Evolutionary conservation across 2,888 invertebrate species (phyloP).

Genomic region (Tricholauxania praeusta): DNA sequence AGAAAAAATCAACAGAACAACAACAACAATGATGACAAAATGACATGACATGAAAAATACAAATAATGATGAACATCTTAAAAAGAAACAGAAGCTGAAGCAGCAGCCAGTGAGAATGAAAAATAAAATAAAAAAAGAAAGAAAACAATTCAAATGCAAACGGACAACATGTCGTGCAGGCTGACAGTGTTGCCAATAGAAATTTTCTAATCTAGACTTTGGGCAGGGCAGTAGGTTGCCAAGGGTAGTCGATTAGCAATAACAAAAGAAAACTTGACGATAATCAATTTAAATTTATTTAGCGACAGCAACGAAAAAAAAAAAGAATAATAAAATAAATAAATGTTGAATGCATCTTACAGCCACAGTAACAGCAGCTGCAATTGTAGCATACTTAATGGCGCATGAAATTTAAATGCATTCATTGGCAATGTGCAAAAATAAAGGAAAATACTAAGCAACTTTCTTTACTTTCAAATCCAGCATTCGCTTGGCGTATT

Average conservation of each 20-base stretch:
- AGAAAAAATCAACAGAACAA: constrained; percentile 4
- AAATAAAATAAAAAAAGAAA: background rate
- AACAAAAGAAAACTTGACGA: constrained; percentile 27
- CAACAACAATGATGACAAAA: constrained; percentile 9
- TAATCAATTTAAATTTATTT: constrained; percentile 36
- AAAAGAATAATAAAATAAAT: background rate
- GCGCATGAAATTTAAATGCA: constrained; percentile 38
- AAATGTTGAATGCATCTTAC: too few species aligned
- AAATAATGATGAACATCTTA: constrained; percentile 14
- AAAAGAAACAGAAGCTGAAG: background rate
- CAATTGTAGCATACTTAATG: constrained; percentile 35
- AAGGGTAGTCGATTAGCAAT: constrained; percentile 1
- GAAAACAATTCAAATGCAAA: constrained; percentile 16
- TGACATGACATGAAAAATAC: constrained; percentile 28
- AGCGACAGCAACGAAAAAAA: background rate
- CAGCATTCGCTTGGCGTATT: background rate
- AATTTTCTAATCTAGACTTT: background rate
- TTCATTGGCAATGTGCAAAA: background rate
- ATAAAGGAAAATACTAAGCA: background rate
- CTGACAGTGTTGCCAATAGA: constrained; percentile 32
- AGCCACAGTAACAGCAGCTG: background rate
- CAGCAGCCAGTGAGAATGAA: background rate
- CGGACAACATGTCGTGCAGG: constrained; percentile 24
- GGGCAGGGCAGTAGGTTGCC: background rate
- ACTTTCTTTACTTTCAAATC: background rate